Conservation (phyloP, 1,140 invertebrate species). For the Caenorhabditis brenneri region DNA sequence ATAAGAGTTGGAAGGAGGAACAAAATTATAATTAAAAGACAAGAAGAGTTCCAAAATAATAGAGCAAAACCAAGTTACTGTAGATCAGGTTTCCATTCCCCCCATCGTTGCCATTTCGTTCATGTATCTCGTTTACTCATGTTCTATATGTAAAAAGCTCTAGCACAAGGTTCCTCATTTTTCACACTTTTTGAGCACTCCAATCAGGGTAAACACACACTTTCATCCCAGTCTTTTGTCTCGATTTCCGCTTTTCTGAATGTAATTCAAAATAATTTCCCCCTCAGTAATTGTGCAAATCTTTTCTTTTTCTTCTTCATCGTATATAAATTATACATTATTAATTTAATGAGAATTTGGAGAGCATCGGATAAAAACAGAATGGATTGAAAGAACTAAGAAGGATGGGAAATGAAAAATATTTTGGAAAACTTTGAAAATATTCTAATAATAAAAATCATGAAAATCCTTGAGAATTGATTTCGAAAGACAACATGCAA, state of each 20-base stretch:
- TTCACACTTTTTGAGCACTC: background rate
- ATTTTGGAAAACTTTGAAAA: background rate
- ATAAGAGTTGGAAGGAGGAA: background rate
- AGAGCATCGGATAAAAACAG: background rate
- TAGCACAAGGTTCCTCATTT: background rate
- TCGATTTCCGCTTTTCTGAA: background rate
- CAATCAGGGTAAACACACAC: background rate
- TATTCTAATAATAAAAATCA: slow-evolving; percentile 66
- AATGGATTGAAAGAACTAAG: background rate
- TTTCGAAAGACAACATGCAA: slow-evolving; percentile 73
- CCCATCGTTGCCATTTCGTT: background rate
- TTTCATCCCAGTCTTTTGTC: background rate
- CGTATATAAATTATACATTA: background rate
- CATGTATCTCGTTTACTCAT: slow-evolving; percentile 16
- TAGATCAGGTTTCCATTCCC: slow-evolving; percentile 2
- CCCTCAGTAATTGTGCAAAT: background rate
- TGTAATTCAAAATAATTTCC: background rate
- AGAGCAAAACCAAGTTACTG: background rate
- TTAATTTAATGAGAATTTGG: background rate
- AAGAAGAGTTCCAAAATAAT: background rate
- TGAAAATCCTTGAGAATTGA: slow-evolving; percentile 73
- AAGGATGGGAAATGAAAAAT: background rate
- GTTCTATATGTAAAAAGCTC: background rate
- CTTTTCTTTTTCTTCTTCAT: background rate
- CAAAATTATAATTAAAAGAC: background rate